Percentiles rank a stretch among this genome's conserved stretches.
phyloP scores from a whole-genome alignment of 2,888 invertebrate species.

The Creontiades dilutus region DNA sequence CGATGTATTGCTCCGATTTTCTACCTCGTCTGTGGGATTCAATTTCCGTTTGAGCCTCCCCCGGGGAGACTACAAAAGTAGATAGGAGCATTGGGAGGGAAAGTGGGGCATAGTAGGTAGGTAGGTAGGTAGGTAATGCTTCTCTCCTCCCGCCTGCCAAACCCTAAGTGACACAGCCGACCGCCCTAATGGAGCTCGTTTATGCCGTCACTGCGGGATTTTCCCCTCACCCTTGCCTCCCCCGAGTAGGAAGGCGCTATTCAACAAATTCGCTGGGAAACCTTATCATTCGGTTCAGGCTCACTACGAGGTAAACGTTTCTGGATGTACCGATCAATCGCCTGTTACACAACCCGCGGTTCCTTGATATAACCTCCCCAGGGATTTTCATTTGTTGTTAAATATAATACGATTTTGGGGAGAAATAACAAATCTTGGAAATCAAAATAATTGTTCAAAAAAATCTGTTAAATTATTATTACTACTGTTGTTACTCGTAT shows the following conservation, averaged over 20 bases:
- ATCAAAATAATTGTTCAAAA: too few species aligned
- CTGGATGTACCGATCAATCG: too few species aligned
- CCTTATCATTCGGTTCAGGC: neutral
- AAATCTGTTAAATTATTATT: too few species aligned
- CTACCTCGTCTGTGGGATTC: neutral
- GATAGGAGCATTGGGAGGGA: neutral
- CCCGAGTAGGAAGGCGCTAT: neutral
- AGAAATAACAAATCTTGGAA: too few species aligned
- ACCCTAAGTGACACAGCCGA: constrained; percentile 29
- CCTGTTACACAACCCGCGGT: too few species aligned
- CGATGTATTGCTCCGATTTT: neutral
- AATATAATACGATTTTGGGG: too few species aligned
- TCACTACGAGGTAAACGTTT: too few species aligned
- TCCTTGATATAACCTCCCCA: too few species aligned
- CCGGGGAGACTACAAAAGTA: neutral
- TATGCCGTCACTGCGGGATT: constrained; percentile 46
- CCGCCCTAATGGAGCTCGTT: constrained; percentile 56
- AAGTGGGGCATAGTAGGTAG: neutral
- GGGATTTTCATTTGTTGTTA: too few species aligned
- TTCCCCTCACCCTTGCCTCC: neutral
- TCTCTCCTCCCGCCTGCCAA: constrained; percentile 36
- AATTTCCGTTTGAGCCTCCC: neutral
- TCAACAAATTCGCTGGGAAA: neutral
- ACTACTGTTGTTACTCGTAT: too few species aligned
- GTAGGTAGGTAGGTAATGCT: neutral